These are phyloP conservation scores for Drosophila pseudoananassae DNA, from an alignment of 1,140 invertebrate species.

Conservation along the genomic window DNA sequence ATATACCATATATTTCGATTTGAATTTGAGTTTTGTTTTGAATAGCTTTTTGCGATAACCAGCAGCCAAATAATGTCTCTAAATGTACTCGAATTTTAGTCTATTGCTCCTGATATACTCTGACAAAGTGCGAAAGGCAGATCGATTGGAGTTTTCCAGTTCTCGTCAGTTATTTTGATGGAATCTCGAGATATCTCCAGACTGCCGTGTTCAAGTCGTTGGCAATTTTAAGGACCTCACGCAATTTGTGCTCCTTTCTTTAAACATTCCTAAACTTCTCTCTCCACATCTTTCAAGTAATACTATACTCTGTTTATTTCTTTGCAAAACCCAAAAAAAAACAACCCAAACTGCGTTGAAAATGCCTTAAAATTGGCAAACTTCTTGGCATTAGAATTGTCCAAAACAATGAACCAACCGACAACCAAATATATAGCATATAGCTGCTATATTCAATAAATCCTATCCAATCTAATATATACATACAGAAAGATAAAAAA, in stretches of 20 bases:
- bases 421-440: conserved; percentile 33
- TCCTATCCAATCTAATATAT: conserved; percentile 26
- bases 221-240: conserved; percentile 78
- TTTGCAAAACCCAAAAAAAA: neutral
- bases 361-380: conserved; percentile 75
- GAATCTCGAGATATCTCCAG: conserved; percentile 30
- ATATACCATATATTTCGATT: conserved; percentile 21
- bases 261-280: neutral
- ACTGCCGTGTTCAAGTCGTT: conserved; percentile 70
- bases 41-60: conserved; percentile 59
- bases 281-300: neutral
- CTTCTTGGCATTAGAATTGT: conserved; percentile 70
- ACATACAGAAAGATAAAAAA: conserved; percentile 33
- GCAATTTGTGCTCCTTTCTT: conserved; percentile 49
- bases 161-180: neutral
- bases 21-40: conserved; percentile 65
- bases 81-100: conserved; percentile 83
- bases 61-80: conserved; percentile 48
- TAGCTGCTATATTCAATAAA: conserved; percentile 29
- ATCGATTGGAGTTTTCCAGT: conserved; percentile 13
- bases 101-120: conserved; percentile 84
- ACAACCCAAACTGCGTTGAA: conserved; percentile 27
- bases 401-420: conserved; percentile 43
- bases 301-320: too few relatives aligned
- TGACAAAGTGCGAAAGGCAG: conserved; percentile 71